Base-by-base conservation (phyloP, 2,797 vertebrate genomes). In the Taeniopygia guttata region DNA sequence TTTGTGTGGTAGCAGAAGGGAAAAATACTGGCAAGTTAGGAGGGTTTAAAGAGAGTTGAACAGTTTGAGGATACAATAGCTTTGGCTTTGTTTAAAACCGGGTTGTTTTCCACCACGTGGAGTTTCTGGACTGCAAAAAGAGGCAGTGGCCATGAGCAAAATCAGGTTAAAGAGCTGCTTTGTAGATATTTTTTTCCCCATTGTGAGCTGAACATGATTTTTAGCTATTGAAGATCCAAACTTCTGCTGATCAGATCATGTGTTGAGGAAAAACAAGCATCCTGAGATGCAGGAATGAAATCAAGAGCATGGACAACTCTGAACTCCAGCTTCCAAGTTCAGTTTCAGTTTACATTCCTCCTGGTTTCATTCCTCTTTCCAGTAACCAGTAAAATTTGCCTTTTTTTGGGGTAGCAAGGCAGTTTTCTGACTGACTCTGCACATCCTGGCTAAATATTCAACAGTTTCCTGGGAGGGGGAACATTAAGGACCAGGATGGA, bases 171-270 rank as follows among this genome's bases (percentile, higher is more conserved):
- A 43, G 30, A 7, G 26, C 7, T 38, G 10, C 20, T 48, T 1
- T 60, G 66, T 3, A 4, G 5, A 29, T 63, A 81, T 51, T 29
- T 16, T 40, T 13, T 13, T 13, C 5, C 16, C 29, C 1, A 0
- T 17, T 52, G 26, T 23, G 13, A 34, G 49, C 48, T 42, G 17
- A 52, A 46, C 9, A 0, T 18, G 30, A 36, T 14, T 46, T 77
- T 16, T 17, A 85, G 12, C 72, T 40, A 2, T 1, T 56, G 48
- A 34, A 56, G 25, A 14, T 16, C 8, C 13, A 58, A 56, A 8
- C 5, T 83, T n/a, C 20, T 55, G 1, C 26, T 63, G 42, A 4
- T 34, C 3, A 12, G 10, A 2, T 18, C 36, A 3, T 3, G 38
- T 12, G 20, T 2, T 19, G 42, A 58, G 29, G 54, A 58, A 63